Conservation (phyloP, 2,113 vertebrate genomes). For the Gymnorhina tibicen region DNA sequence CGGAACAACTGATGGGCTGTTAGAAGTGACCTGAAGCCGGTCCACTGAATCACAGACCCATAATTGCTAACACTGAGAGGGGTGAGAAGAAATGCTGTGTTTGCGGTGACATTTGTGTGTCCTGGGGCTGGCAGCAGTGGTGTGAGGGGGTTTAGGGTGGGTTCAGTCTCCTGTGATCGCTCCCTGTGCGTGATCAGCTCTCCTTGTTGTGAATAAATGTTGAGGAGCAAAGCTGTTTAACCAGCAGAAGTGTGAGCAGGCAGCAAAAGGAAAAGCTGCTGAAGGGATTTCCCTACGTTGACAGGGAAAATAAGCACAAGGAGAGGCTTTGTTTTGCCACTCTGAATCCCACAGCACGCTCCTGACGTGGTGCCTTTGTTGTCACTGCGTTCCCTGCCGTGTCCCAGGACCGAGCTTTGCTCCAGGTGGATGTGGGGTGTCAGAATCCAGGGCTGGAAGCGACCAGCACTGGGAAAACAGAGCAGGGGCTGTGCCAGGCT, state of each 20-base stretch:
- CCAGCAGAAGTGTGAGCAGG: neutral
- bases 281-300: neutral
- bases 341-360: neutral
- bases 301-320: neutral
- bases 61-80: neutral
- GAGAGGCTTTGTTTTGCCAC: neutral
- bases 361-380: neutral
- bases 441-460: neutral
- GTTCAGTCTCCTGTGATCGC: neutral
- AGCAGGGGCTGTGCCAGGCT: neutral
- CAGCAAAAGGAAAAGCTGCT: neutral
- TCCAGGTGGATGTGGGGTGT: neutral
- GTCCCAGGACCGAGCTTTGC: neutral
- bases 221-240: neutral
- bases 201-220: neutral
- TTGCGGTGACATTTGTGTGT: neutral
- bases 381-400: fast-evolving
- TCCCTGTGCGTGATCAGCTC: neutral
- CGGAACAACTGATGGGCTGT: neutral
- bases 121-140: neutral
- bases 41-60: neutral
- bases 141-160: neutral
- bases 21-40: neutral
- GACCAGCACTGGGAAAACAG: neutral
- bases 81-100: neutral